Evolutionary conservation across 2,113 vertebrate species (phyloP).

Genomic region (Gymnogyps californianus): DNA sequence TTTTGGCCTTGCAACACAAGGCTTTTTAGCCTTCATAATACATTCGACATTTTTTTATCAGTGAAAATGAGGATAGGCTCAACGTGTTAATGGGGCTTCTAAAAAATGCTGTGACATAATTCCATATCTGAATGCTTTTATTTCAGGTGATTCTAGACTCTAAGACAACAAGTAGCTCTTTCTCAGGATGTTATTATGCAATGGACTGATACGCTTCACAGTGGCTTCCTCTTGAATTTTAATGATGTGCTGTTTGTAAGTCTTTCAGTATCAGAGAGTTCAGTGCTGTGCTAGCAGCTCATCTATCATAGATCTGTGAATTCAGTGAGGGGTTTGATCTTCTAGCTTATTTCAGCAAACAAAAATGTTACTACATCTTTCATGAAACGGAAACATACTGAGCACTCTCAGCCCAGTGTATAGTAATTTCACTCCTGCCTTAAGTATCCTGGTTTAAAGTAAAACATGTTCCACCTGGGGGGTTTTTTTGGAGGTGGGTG

Average conservation of each 20-base stretch:
- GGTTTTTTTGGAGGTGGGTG: background rate
- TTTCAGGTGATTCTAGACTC: background rate
- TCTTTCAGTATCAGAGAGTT: background rate
- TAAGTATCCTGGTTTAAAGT: background rate
- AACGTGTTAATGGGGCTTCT: background rate
- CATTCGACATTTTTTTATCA: background rate
- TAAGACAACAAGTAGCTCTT: background rate
- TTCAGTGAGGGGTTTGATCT: background rate
- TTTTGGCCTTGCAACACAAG: background rate
- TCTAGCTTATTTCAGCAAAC: background rate
- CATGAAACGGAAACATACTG: background rate
- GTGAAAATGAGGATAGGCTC: background rate
- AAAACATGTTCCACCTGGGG: background rate
- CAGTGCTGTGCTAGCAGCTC: background rate
- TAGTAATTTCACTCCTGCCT: background rate
- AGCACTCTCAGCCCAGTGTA: background rate
- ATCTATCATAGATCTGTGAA: background rate
- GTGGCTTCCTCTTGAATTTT: background rate
- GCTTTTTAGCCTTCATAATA: background rate
- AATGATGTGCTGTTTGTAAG: background rate
- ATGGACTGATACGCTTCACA: accelerated
- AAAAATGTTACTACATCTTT: background rate
- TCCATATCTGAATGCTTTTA: background rate
- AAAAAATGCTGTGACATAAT: background rate
- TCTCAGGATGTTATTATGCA: background rate